Percentiles rank a stretch among this genome's conserved stretches.
These are phyloP conservation scores for Polymixis lichenea DNA, from an alignment of 2,888 invertebrate species.

Conservation along the genomic window DNA sequence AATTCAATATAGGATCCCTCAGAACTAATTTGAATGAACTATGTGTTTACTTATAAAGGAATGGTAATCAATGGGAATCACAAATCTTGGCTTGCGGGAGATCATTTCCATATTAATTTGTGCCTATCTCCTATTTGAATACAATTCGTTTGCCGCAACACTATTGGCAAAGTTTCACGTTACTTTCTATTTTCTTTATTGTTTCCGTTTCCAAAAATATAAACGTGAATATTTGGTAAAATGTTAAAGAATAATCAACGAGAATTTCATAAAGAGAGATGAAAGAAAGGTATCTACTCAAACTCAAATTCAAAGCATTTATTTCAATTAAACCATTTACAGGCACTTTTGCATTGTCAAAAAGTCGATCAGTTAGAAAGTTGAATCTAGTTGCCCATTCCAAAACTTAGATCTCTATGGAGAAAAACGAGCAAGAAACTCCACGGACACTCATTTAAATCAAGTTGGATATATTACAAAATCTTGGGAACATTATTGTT, in stretches of 20 bases:
- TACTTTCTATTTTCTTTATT: background rate
- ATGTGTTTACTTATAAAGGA: conserved; percentile 34
- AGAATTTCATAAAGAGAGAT: background rate
- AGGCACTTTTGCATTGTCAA: too few species aligned
- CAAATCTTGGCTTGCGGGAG: conserved; percentile 21
- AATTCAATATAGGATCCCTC: background rate
- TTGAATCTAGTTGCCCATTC: too few species aligned
- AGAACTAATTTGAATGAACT: conserved; percentile 29
- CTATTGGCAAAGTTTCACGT: background rate
- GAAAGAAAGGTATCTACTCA: background rate
- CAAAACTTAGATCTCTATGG: too few species aligned
- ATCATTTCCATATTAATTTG: conserved; percentile 43
- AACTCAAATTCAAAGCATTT: too few species aligned
- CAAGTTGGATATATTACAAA: too few species aligned
- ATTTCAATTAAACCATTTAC: too few species aligned
- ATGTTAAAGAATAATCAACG: background rate
- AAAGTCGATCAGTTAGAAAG: too few species aligned
- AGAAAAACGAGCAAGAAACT: too few species aligned
- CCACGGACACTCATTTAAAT: too few species aligned
- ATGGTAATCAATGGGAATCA: conserved; percentile 24
- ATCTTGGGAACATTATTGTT: too few species aligned
- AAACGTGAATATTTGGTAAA: background rate
- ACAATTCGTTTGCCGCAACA: too few species aligned
- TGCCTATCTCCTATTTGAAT: conserved; percentile 9
- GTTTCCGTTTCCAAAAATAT: background rate